Percentiles rank a stretch among this genome's conserved stretches.
These are phyloP conservation scores for Cossypha polioptera DNA, from an alignment of 2,797 vertebrate genomes.

Conservation along the genomic window DNA sequence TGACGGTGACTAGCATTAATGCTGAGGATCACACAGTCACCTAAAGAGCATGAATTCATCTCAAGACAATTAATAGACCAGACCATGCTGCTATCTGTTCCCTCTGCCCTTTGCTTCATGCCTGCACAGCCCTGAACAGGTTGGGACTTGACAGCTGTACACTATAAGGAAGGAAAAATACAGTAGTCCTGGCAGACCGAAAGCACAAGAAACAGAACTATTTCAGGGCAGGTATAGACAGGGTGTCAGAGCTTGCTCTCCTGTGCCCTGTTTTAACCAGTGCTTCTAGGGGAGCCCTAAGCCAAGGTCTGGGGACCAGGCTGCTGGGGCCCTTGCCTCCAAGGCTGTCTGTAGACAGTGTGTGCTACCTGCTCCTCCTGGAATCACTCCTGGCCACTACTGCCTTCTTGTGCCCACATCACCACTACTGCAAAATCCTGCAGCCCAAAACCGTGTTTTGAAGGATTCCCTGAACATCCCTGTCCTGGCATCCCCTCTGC, in stretches of 20 bases:
- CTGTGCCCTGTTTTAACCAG: neutral
- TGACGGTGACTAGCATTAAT: neutral
- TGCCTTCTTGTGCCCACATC: neutral
- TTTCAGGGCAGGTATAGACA: neutral
- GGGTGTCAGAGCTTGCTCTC: neutral
- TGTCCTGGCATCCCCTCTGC: neutral
- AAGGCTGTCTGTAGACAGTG: neutral
- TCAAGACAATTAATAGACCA: neutral
- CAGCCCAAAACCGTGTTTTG: neutral
- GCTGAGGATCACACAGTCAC: neutral
- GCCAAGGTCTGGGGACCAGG: accelerated
- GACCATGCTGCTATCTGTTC: neutral
- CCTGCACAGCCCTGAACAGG: neutral
- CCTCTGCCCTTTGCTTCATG: neutral
- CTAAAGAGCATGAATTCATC: neutral
- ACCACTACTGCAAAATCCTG: neutral
- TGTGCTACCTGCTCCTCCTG: neutral
- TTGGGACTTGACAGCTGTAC: neutral
- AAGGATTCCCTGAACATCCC: neutral
- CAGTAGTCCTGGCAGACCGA: neutral
- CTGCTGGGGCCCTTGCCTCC: accelerated
- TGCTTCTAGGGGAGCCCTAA: neutral
- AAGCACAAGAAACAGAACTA: neutral
- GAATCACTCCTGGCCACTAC: neutral
- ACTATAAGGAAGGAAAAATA: neutral